Percentiles rank a stretch among this genome's conserved stretches.
Evolutionary conservation across 2,888 invertebrate genomes (phyloP).

Genomic region (Cosmia trapezina): DNA sequence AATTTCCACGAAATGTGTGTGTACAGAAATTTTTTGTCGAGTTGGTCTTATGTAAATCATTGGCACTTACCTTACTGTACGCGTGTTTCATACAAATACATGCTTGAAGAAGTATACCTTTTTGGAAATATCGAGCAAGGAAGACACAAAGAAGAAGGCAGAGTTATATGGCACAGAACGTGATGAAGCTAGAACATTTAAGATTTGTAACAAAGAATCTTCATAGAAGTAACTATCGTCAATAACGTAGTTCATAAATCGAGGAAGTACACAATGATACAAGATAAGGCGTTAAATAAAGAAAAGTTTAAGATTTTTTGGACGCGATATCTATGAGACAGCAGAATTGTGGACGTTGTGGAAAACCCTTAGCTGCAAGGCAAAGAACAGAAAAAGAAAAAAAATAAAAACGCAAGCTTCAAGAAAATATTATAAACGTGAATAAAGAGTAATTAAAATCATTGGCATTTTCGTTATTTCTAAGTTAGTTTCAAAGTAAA

Average conservation of each 20-base stretch:
- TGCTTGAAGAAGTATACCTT: background rate
- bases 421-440: background rate
- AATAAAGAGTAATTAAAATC: background rate
- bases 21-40: background rate
- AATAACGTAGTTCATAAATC: background rate
- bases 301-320: background rate
- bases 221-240: background rate
- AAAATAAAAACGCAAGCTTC: background rate
- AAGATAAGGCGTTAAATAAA: background rate
- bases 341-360: background rate
- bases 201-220: background rate
- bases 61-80: background rate
- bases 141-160: background rate
- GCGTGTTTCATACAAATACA: background rate
- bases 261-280: background rate
- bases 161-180: no score
- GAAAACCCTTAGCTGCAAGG: background rate
- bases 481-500: background rate
- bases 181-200: background rate
- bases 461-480: background rate
- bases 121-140: background rate
- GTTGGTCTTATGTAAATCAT: background rate
- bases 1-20: background rate
- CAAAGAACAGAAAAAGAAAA: background rate
- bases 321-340: background rate